Evolutionary conservation across 2,888 invertebrate genomes (phyloP).

Genomic region (Netelia melanura): DNA sequence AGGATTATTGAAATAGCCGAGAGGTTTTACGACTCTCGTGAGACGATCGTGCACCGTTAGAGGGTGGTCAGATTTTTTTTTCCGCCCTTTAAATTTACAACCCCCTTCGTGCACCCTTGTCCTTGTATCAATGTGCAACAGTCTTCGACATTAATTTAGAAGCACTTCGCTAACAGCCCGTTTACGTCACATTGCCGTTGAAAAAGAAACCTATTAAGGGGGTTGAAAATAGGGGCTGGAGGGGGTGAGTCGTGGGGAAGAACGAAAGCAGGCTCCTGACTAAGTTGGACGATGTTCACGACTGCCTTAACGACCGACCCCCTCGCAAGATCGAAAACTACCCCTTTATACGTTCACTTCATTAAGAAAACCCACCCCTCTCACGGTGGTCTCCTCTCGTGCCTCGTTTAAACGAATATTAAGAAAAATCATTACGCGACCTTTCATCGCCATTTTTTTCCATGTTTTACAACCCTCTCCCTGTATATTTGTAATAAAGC

Average conservation of each 20-base stretch:
- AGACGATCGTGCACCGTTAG: background rate
- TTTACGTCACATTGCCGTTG: constrained; percentile 1
- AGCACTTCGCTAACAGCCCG: constrained; percentile 43
- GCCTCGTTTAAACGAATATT: constrained; percentile 41
- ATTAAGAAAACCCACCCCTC: constrained; percentile 54
- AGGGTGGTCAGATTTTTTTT: constrained; percentile 6
- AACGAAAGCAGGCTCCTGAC: background rate
- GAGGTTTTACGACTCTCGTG: background rate
- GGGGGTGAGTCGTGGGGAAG: background rate
- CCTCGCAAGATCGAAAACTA: background rate
- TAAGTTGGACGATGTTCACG: too few species aligned
- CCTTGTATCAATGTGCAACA: background rate
- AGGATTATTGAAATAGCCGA: background rate
- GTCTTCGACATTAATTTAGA: constrained; percentile 45
- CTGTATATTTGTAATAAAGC: background rate
- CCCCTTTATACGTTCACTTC: constrained; percentile 47
- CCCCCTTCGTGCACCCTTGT: background rate
- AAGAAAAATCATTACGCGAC: constrained; percentile 61
- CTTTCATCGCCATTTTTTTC: constrained; percentile 49
- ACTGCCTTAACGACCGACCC: too few species aligned
- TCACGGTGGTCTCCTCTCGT: background rate
- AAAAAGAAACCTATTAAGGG: constrained; percentile 43
- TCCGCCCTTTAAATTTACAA: constrained; percentile 14
- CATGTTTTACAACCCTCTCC: background rate
- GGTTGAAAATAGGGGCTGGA: background rate